Base-by-base conservation (phyloP, 1,140 invertebrate species). In the Chymomyza costata region DNA sequence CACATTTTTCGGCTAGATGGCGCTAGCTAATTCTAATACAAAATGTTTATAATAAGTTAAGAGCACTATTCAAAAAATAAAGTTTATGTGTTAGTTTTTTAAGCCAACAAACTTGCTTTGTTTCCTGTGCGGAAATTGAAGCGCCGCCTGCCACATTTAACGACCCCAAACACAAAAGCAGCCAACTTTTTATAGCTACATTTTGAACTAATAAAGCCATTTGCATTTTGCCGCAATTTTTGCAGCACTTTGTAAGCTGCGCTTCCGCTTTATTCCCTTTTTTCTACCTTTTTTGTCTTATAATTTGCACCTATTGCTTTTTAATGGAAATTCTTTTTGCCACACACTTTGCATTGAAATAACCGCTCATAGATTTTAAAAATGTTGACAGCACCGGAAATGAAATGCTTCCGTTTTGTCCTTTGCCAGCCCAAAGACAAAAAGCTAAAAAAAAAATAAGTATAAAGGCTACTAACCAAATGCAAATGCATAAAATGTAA, bases 361-460 rank as follows among this genome's bases (percentile, higher is more conserved):
- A n/a, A n/a, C n/a, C 54, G 53, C 74, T 65, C 76, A 78, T 82
- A 82, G 64, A 82, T 82, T 82, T 82, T 40, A 78, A 71, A 82
- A 82, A 78, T 65, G 54, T 44, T 53, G 76, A 82, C 76, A 82
- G 66, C 52, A 32, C 10, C 63, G 76, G 76, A 82, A 82, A 82
- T 82, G 78, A 82, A 82, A 66, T 39, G 64, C 78, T 68, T 82
- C 76, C 76, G 46, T 35, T 49, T n/a, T 8, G 21, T 8, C 21
- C 8, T 8, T 25, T 25, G 21, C 21, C 21, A 8, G 21, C 21
- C 21, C 45, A 28, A 39, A 49, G 30, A 14, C 48, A 35, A n/a
- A n/a, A n/a, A n/a, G 32, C 40, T 3, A 19, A 13, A 31, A 40
- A 49, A 30, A 41, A 50, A 16, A 38, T 21, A 30, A 32, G 51